Evolutionary conservation across 2,888 invertebrate genomes (phyloP), one percentile per base, ranked within the genome.

Genomic region (Theristus sp.): DNA sequence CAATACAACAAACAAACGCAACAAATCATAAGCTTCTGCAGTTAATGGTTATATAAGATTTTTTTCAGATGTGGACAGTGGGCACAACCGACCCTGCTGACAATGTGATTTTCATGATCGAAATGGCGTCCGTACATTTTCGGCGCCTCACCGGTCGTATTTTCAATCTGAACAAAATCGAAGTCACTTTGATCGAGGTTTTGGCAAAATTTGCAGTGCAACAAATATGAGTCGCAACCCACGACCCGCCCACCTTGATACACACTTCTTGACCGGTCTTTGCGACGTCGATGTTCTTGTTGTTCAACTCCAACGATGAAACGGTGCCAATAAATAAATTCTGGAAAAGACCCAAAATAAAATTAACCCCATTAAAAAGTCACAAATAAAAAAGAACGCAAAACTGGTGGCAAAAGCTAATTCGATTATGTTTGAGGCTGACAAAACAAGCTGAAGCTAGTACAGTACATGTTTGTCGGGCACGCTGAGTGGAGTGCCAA

Each of bases 101-200:
- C 83, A 66, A 98, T 82, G 75, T 89, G 80, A 77, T 98, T 98
- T 52, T 85, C 89, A 71, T 89, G 86, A 73, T 94, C 94, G 78
- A 99, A 99, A 79, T 99, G 98, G 62, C 98, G 81, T 20, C 98
- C 98, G 76, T 85, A 91, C 86, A 99, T 86, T 80, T 96, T 96
- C 56, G 98, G 98, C 57, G 96, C 84, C 76, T 98, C 94, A n/a
- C 96, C 96, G 24, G 91, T 88, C 57, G 89, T 84, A 30, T 91
- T 87, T 70, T 96, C 94, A 67, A 99, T 96, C 80, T 49, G 49
- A 49, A 49, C 10, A 38, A 10, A 38, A 38, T n/a, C n/a, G n/a
- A n/a, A n/a, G n/a, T n/a, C n/a, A n/a, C n/a, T n/a, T n/a, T n/a
- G n/a, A n/a, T n/a, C n/a, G n/a, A n/a, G n/a, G n/a, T n/a, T n/a